Percentiles rank a stretch among this genome's conserved stretches.
phyloP scores from a whole-genome alignment of 2,888 invertebrate species.

The Shargacucullia verbasci region DNA sequence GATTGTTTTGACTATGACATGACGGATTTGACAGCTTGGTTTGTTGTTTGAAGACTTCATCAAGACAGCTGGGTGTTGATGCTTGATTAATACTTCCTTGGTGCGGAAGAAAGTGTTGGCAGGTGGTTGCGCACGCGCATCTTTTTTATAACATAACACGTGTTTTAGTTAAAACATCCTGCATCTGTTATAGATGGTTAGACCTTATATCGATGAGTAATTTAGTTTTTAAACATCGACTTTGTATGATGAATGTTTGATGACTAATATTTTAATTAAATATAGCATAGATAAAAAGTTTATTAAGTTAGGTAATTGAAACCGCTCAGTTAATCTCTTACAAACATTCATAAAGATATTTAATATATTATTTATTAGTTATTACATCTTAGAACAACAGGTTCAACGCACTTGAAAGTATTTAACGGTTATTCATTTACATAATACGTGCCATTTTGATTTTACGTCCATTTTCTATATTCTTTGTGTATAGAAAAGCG shows the following conservation, averaged over 20 bases:
- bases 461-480: slow-evolving; percentile 29
- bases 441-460: slow-evolving; percentile 30
- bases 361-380: slow-evolving; percentile 18
- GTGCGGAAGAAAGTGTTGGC: slow-evolving; percentile 35
- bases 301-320: slow-evolving; percentile 22
- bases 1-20: slow-evolving; percentile 29
- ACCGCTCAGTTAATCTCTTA: slow-evolving; percentile 3
- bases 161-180: slow-evolving; percentile 21
- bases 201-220: background rate
- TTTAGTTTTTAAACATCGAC: too few relatives aligned
- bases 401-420: slow-evolving; percentile 13
- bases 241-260: too few relatives aligned
- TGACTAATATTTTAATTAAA: slow-evolving; percentile 15
- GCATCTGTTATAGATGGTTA: slow-evolving; percentile 10
- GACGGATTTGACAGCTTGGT: slow-evolving; percentile 26
- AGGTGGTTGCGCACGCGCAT: slow-evolving; percentile 16
- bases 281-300: slow-evolving; percentile 25
- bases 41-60: slow-evolving; percentile 10
- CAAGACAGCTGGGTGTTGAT: slow-evolving; percentile 34
- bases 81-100: slow-evolving; percentile 21
- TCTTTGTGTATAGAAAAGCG: slow-evolving; percentile 27
- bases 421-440: slow-evolving; percentile 25
- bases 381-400: slow-evolving; percentile 16
- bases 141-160: slow-evolving; percentile 8
- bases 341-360: slow-evolving; percentile 4